A percentile compares a stretch with the other conserved stretches of the same genome.
phyloP scores from a whole-genome alignment of 1,140 invertebrate species.

The Lutraria rhynchaena region DNA sequence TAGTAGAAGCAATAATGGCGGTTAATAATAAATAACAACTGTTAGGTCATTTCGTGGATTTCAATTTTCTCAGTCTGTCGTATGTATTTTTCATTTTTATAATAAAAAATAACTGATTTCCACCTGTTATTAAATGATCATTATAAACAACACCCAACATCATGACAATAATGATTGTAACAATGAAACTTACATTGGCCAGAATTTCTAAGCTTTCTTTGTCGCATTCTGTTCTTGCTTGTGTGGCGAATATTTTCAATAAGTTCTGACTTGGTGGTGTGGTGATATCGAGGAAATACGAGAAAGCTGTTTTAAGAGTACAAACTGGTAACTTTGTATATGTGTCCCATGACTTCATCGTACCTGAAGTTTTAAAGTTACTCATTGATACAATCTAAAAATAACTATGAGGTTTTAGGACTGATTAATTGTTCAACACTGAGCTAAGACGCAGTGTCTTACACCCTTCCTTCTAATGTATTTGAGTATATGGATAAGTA shows the following conservation, averaged over 20 bases:
- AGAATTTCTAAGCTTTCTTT: slow-evolving; percentile 88
- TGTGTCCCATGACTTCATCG: slow-evolving; percentile 91
- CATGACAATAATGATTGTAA: slow-evolving; percentile 86
- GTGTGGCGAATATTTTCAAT: slow-evolving; percentile 90
- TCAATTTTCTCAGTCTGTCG: not conserved
- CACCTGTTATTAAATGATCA: slow-evolving; percentile 91
- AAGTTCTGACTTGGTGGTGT: slow-evolving; percentile 95
- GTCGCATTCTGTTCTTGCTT: slow-evolving; percentile 89
- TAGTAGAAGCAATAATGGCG: not conserved
- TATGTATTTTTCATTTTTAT: not conserved
- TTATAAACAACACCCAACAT: slow-evolving; percentile 84
- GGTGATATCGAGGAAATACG: slow-evolving; percentile 94
- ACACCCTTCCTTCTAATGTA: not conserved
- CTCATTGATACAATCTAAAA: not conserved
- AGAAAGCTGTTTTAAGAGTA: slow-evolving; percentile 90
- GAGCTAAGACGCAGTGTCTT: not conserved
- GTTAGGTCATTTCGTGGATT: not conserved
- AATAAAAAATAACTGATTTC: slow-evolving; percentile 59
- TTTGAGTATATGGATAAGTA: not conserved
- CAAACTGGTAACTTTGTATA: slow-evolving; percentile 92
- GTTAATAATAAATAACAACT: not conserved
- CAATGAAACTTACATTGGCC: slow-evolving; percentile 86
- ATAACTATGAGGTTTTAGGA: not conserved
- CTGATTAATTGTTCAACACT: not conserved
- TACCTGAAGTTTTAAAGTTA: slow-evolving; percentile 83